Evolutionary conservation across 2,888 invertebrate species (phyloP).

Genomic region (Carcina quercana): DNA sequence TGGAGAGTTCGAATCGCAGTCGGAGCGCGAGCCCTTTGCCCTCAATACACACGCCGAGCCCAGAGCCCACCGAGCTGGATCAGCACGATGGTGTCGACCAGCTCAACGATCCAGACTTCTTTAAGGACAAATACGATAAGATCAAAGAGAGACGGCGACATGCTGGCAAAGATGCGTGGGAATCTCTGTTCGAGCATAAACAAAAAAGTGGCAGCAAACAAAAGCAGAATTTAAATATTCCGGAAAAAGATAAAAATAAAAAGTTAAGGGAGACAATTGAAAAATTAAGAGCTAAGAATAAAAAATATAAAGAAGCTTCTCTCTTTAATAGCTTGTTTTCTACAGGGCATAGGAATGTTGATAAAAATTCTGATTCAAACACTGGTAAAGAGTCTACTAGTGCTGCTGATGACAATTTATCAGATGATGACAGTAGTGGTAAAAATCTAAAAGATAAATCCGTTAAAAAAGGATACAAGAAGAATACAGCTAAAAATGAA

Average conservation of each 20-base stretch:
- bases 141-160: constrained; percentile 76
- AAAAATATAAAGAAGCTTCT: constrained; percentile 59
- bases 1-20: constrained; percentile 57
- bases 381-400: constrained; percentile 29
- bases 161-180: constrained; percentile 62
- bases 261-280: constrained; percentile 75
- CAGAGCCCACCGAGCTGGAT: constrained; percentile 46
- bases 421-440: constrained; percentile 27
- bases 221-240: constrained; percentile 43
- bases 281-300: constrained; percentile 78
- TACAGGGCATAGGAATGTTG: constrained; percentile 31
- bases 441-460: constrained; percentile 36
- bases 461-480: constrained; percentile 52
- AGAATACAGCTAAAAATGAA: constrained; percentile 68
- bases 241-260: constrained; percentile 67
- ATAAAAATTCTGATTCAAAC: constrained; percentile 30
- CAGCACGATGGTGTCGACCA: constrained; percentile 24
- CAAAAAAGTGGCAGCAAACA: constrained; percentile 54
- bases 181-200: constrained; percentile 61
- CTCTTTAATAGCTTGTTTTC: constrained; percentile 47
- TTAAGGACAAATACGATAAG: constrained; percentile 76
- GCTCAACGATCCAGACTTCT: constrained; percentile 50
- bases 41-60: constrained; percentile 58
- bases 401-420: constrained; percentile 26
- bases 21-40: constrained; percentile 63